These are phyloP conservation scores for Pseudochirops cupreus DNA, from an alignment of 2,797 vertebrate species.

Conservation along the genomic window DNA sequence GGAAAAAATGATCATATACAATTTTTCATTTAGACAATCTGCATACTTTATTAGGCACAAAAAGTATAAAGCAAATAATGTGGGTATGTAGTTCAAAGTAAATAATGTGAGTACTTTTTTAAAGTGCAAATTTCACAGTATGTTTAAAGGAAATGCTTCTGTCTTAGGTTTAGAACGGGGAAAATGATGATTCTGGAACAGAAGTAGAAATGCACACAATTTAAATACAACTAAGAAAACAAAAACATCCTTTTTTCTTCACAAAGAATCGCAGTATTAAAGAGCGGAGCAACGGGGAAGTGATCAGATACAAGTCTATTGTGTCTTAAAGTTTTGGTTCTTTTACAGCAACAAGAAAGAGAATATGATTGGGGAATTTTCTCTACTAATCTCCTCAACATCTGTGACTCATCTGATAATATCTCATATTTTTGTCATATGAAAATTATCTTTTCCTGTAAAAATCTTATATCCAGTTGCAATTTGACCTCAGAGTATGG, in stretches of 20 bases:
- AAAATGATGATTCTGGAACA: background rate
- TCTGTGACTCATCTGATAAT: background rate
- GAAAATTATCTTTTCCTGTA: background rate
- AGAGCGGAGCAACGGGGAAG: background rate
- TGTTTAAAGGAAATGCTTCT: conserved; percentile 27
- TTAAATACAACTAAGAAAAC: background rate
- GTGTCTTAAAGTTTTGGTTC: background rate
- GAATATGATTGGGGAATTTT: background rate
- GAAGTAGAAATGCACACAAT: background rate
- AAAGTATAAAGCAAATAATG: background rate
- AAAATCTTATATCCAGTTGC: background rate
- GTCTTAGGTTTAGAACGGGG: conserved; percentile 9
- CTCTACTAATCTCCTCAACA: background rate
- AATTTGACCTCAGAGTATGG: background rate
- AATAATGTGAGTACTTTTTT: background rate
- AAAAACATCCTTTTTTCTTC: background rate
- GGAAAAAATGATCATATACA: conserved; percentile 63
- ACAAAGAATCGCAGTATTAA: background rate
- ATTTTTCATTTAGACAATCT: conserved; percentile 34
- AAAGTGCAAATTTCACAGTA: conserved; percentile 25
- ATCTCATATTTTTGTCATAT: background rate
- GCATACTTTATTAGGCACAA: background rate
- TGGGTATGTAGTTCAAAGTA: background rate
- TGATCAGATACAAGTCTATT: background rate
- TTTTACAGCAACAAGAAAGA: background rate